Percentiles rank a stretch among this genome's conserved stretches.
Conservation (phyloP, 2,888 invertebrate species). For the Celastrina argiolus region DNA sequence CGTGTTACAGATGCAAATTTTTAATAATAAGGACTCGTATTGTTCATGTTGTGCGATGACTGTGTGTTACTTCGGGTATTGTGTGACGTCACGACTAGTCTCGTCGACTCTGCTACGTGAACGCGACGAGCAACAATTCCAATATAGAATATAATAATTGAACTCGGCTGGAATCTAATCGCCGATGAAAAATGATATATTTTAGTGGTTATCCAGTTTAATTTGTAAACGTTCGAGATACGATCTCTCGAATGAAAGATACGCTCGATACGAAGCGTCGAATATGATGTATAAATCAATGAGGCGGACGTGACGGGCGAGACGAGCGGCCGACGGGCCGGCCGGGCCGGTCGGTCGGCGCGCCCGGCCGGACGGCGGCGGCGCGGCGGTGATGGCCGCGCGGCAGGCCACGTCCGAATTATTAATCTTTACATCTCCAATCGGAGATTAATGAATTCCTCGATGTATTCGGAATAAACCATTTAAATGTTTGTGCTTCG, state of each 20-base stretch:
- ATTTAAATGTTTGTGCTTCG: constrained; percentile 16
- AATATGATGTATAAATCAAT: constrained; percentile 23
- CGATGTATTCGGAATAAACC: constrained; percentile 2
- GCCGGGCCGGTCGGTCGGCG: background rate
- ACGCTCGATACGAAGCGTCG: background rate
- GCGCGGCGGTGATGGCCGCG: background rate
- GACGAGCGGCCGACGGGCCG: background rate
- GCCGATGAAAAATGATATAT: constrained; percentile 15
- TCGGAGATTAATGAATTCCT: constrained; percentile 18
- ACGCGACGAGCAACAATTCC: background rate
- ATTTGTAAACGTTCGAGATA: constrained; percentile 12
- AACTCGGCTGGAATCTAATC: constrained; percentile 7
- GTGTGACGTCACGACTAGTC: too few relatives aligned
- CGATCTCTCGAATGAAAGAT: constrained; percentile 14
- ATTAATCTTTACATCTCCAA: constrained; percentile 19
- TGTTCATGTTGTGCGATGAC: background rate
- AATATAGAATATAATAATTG: constrained; percentile 17
- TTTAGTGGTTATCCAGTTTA: constrained; percentile 17
- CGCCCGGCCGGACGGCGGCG: background rate
- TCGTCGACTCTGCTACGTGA: background rate
- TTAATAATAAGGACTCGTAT: too few relatives aligned
- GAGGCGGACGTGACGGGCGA: constrained; percentile 13
- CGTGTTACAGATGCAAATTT: too few relatives aligned
- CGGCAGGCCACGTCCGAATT: background rate
- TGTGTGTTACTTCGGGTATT: background rate